Conservation (phyloP, 2,797 vertebrate species). For the Peromyscus melanophrys region DNA sequence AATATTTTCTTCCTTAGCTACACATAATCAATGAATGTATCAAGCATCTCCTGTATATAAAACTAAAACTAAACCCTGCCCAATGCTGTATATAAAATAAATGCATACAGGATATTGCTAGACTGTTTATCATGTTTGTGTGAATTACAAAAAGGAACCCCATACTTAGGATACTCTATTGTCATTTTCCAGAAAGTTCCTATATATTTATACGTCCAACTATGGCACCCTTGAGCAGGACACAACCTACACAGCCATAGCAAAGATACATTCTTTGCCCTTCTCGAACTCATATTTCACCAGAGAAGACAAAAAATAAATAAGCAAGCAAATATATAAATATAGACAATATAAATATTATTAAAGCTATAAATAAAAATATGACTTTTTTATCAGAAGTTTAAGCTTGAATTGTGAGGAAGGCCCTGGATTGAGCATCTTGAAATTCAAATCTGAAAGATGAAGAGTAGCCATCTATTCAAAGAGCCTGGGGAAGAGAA, state of each 20-base stretch:
- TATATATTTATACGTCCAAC: neutral
- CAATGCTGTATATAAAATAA: neutral
- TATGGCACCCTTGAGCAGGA: neutral
- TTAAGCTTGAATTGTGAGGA: slow-evolving; percentile 22
- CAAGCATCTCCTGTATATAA: slow-evolving; percentile 3
- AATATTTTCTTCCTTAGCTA: slow-evolving; percentile 56
- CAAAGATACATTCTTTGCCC: neutral
- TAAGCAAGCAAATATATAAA: neutral
- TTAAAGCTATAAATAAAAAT: slow-evolving; percentile 36
- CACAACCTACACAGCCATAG: neutral
- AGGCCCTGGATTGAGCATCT: slow-evolving; percentile 14
- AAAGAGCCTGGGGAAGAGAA: neutral
- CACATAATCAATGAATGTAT: neutral
- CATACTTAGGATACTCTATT: slow-evolving; percentile 37
- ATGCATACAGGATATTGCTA: neutral
- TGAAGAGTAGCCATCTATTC: neutral
- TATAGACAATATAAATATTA: neutral
- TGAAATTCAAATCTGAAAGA: slow-evolving; percentile 52
- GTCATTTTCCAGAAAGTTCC: slow-evolving; percentile 43
- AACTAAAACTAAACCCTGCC: neutral
- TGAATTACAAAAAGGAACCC: slow-evolving; percentile 12
- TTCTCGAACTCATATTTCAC: slow-evolving; percentile 35
- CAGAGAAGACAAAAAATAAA: slow-evolving; percentile 45
- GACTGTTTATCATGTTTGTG: neutral
- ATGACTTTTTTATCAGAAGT: neutral